These are phyloP conservation scores for Mobula birostris DNA, from an alignment of 2,113 vertebrate species.

Conservation along the genomic window DNA sequence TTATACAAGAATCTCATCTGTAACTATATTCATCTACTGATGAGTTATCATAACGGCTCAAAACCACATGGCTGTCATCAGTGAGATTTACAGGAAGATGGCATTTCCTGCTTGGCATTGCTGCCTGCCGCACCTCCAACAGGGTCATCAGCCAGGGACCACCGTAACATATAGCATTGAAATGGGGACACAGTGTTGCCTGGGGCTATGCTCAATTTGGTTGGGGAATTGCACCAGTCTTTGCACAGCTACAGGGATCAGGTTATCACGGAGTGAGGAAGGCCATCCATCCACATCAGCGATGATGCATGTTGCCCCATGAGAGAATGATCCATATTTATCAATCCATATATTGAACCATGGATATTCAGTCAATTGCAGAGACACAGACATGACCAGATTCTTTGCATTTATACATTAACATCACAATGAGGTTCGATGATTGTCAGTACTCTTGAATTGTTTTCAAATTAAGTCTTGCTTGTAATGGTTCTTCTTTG, in stretches of 20 bases:
- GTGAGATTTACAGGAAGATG: conserved; percentile 47
- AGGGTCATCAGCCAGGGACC: too few species aligned
- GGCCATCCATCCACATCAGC: conserved; percentile 80
- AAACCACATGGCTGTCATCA: conserved; percentile 87
- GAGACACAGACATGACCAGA: conserved; percentile 52
- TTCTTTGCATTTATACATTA: conserved; percentile 60
- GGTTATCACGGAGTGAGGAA: conserved; percentile 68
- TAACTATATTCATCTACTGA: conserved; percentile 88
- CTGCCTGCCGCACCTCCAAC: too few species aligned
- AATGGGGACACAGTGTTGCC: conserved; percentile 84
- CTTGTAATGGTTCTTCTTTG: neutral
- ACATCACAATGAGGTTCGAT: conserved; percentile 66
- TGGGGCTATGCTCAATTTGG: conserved; percentile 57
- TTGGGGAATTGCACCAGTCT: conserved; percentile 77
- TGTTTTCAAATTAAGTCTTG: neutral
- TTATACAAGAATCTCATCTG: conserved; percentile 54
- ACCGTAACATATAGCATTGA: conserved; percentile 79
- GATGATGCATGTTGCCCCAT: conserved; percentile 84
- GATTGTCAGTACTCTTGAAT: conserved; percentile 38
- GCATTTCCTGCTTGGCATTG: too few species aligned
- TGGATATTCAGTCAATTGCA: conserved; percentile 76
- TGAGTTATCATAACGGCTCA: conserved; percentile 88
- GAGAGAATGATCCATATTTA: conserved; percentile 92
- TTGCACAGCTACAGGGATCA: conserved; percentile 86
- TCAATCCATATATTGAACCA: conserved; percentile 88